Evolutionary conservation across 2,797 vertebrate species (phyloP).

Genomic region (Tenualosa thibaudeaui): DNA sequence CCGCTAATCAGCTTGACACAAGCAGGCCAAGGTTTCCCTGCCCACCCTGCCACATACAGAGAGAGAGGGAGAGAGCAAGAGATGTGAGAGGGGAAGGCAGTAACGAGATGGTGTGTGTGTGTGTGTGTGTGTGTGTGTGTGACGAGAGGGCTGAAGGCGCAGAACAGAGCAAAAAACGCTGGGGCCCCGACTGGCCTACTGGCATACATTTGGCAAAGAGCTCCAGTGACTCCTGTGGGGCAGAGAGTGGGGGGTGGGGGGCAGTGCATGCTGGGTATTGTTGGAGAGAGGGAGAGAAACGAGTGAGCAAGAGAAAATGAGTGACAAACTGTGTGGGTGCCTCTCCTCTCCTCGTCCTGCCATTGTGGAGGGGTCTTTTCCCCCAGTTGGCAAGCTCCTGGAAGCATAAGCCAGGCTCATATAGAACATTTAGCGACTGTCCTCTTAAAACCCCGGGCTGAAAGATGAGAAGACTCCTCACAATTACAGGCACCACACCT

Average conservation of each 20-base stretch:
- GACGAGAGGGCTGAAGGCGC: background rate
- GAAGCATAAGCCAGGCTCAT: background rate
- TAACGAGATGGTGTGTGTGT: background rate
- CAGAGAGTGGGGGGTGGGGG: background rate
- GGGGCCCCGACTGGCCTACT: conserved; percentile 5
- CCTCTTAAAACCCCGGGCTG: conserved; percentile 10
- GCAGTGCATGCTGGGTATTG: background rate
- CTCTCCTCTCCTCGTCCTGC: background rate
- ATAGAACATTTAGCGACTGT: background rate
- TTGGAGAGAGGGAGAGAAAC: background rate
- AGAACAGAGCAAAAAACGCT: background rate
- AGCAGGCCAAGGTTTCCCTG: conserved; percentile 37
- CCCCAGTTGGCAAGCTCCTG: background rate
- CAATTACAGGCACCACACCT: conserved; percentile 48
- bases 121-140: no score
- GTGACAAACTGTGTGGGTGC: background rate
- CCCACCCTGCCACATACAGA: background rate
- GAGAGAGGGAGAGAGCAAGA: conserved; percentile 25
- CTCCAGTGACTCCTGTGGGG: background rate
- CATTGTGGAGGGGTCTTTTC: background rate
- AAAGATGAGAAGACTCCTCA: conserved; percentile 33
- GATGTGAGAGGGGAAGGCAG: conserved; percentile 33
- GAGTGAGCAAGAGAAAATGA: background rate
- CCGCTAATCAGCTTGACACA: conserved; percentile 49
- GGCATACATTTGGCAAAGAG: conserved; percentile 25